Conservation (phyloP, 2,113 vertebrate species). For the Sinocyclocheilus anshuiensis region DNA sequence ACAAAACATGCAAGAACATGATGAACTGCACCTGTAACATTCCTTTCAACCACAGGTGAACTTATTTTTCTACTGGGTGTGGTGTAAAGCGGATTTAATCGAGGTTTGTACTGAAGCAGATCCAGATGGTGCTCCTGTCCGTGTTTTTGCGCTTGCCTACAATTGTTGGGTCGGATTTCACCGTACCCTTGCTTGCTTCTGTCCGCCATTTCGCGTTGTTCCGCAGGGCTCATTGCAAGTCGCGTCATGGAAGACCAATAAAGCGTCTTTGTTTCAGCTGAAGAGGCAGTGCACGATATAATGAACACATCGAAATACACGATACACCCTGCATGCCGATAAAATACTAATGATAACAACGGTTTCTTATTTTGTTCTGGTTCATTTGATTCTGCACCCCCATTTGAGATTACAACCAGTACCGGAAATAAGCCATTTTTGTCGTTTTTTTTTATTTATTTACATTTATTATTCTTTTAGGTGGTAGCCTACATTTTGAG, state of each 20-base stretch:
- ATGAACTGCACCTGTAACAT: constrained; percentile 45
- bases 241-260: constrained; percentile 68
- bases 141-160: constrained; percentile 46
- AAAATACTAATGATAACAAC: background rate
- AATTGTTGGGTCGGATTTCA: constrained; percentile 54
- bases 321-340: background rate
- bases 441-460: background rate
- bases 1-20: constrained; percentile 28
- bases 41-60: constrained; percentile 43
- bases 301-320: background rate
- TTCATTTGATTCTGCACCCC: background rate
- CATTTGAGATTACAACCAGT: background rate
- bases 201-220: constrained; percentile 75
- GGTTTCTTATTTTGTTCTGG: background rate
- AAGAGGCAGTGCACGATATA: background rate
- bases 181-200: constrained; percentile 38
- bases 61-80: background rate
- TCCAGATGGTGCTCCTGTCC: constrained; percentile 59
- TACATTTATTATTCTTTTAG: background rate
- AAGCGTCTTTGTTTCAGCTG: constrained; percentile 50
- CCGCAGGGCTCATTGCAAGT: constrained; percentile 48
- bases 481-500: background rate
- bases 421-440: background rate
- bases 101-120: background rate
- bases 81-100: background rate